Evolutionary conservation across 2,113 vertebrate species (phyloP).

Genomic region (Oryzias melastigma): DNA sequence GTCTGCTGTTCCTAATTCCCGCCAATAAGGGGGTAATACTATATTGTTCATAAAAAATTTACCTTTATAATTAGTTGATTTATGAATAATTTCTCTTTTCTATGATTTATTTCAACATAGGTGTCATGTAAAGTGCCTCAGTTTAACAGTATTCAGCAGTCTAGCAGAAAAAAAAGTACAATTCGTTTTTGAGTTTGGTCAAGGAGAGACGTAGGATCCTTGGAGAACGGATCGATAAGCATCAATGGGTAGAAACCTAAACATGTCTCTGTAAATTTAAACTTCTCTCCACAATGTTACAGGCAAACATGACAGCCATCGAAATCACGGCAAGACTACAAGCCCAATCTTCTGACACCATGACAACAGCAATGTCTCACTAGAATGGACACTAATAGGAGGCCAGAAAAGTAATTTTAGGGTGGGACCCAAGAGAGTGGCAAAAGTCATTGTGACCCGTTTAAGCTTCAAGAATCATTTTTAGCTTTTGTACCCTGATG

Average conservation of each 20-base stretch:
- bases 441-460: slow-evolving; percentile 29
- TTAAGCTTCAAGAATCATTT: slow-evolving; percentile 21
- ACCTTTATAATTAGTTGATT: too few species aligned
- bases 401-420: slow-evolving; percentile 32
- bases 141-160: too few species aligned
- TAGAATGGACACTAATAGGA: slow-evolving; percentile 25
- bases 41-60: too few species aligned
- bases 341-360: slow-evolving; percentile 13
- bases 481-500: slow-evolving; percentile 10
- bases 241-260: neutral
- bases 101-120: too few species aligned
- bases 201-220: too few species aligned
- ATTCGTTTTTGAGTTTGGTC: too few species aligned
- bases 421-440: slow-evolving; percentile 12
- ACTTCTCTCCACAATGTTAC: slow-evolving; percentile 3
- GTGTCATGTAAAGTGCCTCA: too few species aligned
- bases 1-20: too few species aligned
- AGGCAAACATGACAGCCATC: slow-evolving; percentile 6
- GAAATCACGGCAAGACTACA: slow-evolving; percentile 18
- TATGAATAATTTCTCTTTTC: too few species aligned
- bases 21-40: too few species aligned
- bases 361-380: slow-evolving; percentile 5
- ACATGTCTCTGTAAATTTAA: neutral
- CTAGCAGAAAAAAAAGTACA: too few species aligned
- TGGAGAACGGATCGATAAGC: neutral